Conservation (phyloP, 2,888 invertebrate species). For the Drosophila histrio region DNA sequence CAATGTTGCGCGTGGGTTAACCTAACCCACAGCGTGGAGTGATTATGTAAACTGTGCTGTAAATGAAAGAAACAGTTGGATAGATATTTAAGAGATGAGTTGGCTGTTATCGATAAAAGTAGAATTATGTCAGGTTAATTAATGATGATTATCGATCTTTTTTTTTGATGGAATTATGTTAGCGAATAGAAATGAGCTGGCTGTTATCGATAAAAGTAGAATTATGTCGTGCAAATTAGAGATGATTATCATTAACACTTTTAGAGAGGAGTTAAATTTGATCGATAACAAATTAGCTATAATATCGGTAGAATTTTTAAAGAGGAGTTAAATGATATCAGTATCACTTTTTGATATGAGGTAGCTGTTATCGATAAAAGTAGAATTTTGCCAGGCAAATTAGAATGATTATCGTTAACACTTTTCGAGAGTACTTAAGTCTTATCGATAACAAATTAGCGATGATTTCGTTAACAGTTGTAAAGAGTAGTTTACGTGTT, state of each 20-base stretch:
- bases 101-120: background rate
- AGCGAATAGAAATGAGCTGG: background rate
- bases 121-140: too few relatives aligned
- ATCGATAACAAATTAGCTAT: too few relatives aligned
- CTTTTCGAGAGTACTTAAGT: too few relatives aligned
- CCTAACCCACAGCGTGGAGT: background rate
- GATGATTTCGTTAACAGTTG: constrained; percentile 8
- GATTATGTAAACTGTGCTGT: constrained; percentile 27
- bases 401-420: constrained; percentile 7
- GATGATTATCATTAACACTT: too few relatives aligned
- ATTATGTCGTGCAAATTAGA: background rate
- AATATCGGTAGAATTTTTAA: constrained; percentile 12
- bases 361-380: background rate
- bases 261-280: too few relatives aligned
- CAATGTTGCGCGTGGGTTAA: constrained; percentile 47
- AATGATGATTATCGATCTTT: too few relatives aligned
- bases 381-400: background rate
- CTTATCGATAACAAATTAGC: constrained; percentile 14
- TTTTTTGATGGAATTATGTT: too few relatives aligned
- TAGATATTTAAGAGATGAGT: background rate
- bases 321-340: too few relatives aligned
- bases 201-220: background rate
- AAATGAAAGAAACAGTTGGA: constrained; percentile 6
- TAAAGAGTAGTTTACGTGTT: too few relatives aligned
- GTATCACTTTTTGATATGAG: too few relatives aligned